Conservation (phyloP, 2,888 invertebrate species). For the Epinotia bilunana region DNA sequence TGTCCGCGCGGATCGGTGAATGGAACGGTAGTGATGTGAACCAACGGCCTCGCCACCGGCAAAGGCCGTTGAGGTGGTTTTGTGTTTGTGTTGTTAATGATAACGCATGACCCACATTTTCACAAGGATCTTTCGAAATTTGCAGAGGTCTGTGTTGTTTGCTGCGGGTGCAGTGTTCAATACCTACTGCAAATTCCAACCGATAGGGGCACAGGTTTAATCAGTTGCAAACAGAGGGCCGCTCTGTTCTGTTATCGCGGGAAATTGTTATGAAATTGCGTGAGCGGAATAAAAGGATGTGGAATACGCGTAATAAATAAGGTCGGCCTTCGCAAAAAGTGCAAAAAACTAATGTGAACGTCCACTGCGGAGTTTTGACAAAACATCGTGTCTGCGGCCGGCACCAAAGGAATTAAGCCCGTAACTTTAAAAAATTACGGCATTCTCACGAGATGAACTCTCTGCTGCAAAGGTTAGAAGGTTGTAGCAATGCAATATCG, state of each 20-base stretch:
- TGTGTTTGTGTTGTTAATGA: constrained; percentile 70
- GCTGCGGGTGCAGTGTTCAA: constrained; percentile 53
- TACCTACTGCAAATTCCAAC: constrained; percentile 55
- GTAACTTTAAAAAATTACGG: constrained; percentile 14
- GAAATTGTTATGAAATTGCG: constrained; percentile 56
- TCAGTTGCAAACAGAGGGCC: constrained; percentile 59
- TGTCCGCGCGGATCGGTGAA: constrained; percentile 64
- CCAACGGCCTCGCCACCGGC: constrained; percentile 70
- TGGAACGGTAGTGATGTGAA: constrained; percentile 61
- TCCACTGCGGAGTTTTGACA: constrained; percentile 51
- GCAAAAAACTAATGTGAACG: constrained; percentile 54
- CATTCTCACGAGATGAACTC: constrained; percentile 17
- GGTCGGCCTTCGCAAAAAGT: constrained; percentile 57
- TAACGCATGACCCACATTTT: constrained; percentile 66
- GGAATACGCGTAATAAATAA: constrained; percentile 47
- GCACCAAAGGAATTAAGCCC: constrained; percentile 49
- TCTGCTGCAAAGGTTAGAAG: constrained; percentile 27
- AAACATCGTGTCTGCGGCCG: constrained; percentile 54
- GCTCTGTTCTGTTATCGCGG: constrained; percentile 65
- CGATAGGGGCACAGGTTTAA: constrained; percentile 51
- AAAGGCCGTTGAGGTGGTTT: constrained; percentile 68
- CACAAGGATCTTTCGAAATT: constrained; percentile 62
- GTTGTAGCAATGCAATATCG: constrained; percentile 26
- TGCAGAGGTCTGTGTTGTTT: constrained; percentile 49
- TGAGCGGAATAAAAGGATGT: constrained; percentile 36